Conservation (phyloP, 2,888 invertebrate species). For the Eilema depressum region DNA sequence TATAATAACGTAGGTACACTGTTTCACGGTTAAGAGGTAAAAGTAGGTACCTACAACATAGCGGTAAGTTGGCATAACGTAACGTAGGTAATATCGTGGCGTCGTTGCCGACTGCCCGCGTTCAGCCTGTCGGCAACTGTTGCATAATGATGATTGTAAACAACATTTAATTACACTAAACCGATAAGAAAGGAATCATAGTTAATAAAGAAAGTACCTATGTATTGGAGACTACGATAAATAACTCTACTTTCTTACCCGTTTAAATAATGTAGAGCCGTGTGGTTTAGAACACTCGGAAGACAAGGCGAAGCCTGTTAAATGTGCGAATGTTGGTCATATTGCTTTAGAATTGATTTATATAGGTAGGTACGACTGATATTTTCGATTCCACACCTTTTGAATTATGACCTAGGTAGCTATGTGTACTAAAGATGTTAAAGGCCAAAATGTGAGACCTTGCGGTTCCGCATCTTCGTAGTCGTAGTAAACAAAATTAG, state of each 20-base stretch:
- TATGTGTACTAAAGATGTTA: background rate
- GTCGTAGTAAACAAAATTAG: background rate
- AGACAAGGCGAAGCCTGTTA: background rate
- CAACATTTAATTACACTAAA: conserved; percentile 63
- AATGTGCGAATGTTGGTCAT: background rate
- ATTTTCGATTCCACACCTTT: background rate
- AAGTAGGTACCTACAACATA: conserved; percentile 29
- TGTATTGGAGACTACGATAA: conserved; percentile 28
- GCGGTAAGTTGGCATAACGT: conserved; percentile 42
- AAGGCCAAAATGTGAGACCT: conserved; percentile 7
- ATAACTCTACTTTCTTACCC: background rate
- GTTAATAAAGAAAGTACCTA: conserved; percentile 51
- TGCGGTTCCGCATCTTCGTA: background rate
- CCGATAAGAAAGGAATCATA: conserved; percentile 46
- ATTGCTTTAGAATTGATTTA: background rate
- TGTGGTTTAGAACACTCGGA: background rate
- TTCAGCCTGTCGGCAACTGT: conserved; percentile 51
- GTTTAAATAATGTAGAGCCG: background rate
- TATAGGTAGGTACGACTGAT: background rate
- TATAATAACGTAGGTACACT: conserved; percentile 29
- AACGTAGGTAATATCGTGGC: conserved; percentile 60
- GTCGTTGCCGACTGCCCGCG: conserved; percentile 12
- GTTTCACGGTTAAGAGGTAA: conserved; percentile 39
- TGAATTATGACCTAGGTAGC: background rate
- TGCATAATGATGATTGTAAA: conserved; percentile 67